Base-by-base conservation (phyloP, 1,140 invertebrate genomes). In the Eciton burchellii region DNA sequence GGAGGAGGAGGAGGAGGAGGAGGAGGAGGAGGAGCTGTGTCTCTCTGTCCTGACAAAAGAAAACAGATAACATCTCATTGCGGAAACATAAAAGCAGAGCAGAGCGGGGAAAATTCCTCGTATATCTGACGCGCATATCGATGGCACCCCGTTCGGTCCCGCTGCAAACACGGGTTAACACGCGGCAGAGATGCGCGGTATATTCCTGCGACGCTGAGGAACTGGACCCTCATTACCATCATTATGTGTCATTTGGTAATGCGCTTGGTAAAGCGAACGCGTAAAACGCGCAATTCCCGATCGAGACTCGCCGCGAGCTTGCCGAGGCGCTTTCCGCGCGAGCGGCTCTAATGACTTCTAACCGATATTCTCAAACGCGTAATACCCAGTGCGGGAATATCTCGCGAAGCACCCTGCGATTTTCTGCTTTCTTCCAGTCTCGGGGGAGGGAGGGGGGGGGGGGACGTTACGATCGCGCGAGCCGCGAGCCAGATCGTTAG, bases 191-290 rank as follows among this genome's bases (percentile, higher is more conserved):
- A n/a, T n/a, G n/a, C n/a, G n/a, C n/a, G n/a, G n/a, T n/a, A n/a
- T n/a, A n/a, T 35, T 71, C 11, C 56, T 56, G 14, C 35, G 54
- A 71, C n/a, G n/a, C 29, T 16, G 21, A 35, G 6, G 35, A 56
- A n/a, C n/a, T 66, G 1, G 43, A 49, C 43, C 2, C 43, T 54
- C 12, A 56, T 56, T 71, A 24, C 47, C 29, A 12, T 59, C 56
- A 45, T 72, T 73, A 59, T 45, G 35, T 43, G 21, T 26, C 16
- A 72, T 72, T 59, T 72, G 19, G 5, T 59, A 59, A 59, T 72
- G 41, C 21, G 35, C 41, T n/a, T n/a, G n/a, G n/a, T 16, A 57
- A n/a, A 59, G 35, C 9, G 35, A 9, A 72, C 26, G n/a, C 1
- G 14, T 73, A 73, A 73, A 59, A 45, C 6, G 14, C 29, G 21